phyloP scores from a whole-genome alignment of 2,113 vertebrate species.

The Willisornis vidua region DNA sequence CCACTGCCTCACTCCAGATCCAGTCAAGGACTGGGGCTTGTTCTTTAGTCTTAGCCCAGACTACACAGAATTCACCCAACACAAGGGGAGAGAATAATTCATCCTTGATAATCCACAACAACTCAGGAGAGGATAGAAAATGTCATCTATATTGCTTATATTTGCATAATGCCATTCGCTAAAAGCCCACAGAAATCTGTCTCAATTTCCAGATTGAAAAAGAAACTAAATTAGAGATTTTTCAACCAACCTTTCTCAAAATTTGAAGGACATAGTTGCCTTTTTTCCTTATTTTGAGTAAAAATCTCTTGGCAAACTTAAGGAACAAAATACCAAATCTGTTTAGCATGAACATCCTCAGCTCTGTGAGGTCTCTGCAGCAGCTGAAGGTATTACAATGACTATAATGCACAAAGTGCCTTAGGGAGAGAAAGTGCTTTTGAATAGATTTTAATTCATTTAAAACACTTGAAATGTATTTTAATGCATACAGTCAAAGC shows the following conservation, averaged over 20 bases:
- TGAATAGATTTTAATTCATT: neutral
- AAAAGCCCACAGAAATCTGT: neutral
- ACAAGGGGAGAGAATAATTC: neutral
- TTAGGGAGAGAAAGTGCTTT: neutral
- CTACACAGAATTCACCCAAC: neutral
- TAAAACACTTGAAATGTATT: neutral
- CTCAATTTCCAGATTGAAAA: neutral
- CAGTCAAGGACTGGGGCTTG: rapidly evolving
- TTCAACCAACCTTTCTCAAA: neutral
- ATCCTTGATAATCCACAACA: neutral
- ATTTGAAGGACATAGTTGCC: neutral
- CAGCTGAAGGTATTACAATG: neutral
- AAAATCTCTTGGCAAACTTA: neutral
- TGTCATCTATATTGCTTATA: neutral
- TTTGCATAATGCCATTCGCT: neutral
- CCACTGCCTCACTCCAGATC: neutral
- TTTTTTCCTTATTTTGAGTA: neutral
- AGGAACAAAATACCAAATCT: neutral
- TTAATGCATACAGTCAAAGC: neutral
- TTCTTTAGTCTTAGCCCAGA: neutral
- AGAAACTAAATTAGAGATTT: neutral
- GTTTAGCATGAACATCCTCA: neutral
- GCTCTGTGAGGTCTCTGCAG: neutral
- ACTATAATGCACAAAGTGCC: neutral
- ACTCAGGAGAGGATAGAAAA: neutral